These are phyloP conservation scores for Phengaris arion DNA, from an alignment of 2,888 invertebrate species.

Conservation along the genomic window DNA sequence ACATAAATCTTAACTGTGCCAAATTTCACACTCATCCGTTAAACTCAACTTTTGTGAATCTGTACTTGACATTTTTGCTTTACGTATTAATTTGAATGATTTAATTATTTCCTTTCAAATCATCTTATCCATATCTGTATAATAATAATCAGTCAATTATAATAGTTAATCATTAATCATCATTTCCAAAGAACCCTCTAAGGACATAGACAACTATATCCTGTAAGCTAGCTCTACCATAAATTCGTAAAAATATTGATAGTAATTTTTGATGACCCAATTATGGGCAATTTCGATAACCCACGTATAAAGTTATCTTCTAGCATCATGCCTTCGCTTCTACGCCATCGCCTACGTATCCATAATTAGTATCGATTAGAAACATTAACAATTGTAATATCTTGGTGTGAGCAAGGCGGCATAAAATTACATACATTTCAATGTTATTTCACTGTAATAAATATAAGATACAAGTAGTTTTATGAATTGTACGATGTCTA, in stretches of 20 bases:
- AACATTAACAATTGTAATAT: constrained; percentile 25
- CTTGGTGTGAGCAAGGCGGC: constrained; percentile 1
- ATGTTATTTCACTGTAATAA: constrained; percentile 2
- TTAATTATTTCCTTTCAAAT: too few relatives aligned
- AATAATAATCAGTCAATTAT: too few relatives aligned
- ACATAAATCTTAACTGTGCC: too few relatives aligned
- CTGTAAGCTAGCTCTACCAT: background rate
- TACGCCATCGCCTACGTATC: background rate
- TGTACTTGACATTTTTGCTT: too few relatives aligned
- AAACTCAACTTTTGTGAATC: too few relatives aligned
- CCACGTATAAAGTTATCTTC: background rate
- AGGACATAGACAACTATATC: too few relatives aligned
- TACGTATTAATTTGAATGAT: too few relatives aligned
- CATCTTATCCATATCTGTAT: too few relatives aligned
- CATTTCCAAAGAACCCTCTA: too few relatives aligned
- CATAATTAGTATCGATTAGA: constrained; percentile 6
- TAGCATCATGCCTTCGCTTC: background rate
- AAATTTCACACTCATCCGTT: too few relatives aligned
- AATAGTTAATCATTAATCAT: too few relatives aligned
- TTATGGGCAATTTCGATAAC: background rate
- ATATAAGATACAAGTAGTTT: background rate
- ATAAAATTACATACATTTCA: constrained; percentile 5
- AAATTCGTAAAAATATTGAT: background rate
- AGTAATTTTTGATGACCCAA: background rate
- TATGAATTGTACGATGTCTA: background rate